phyloP scores from a whole-genome alignment of 2,797 vertebrate species.

The Scyliorhinus canicula region DNA sequence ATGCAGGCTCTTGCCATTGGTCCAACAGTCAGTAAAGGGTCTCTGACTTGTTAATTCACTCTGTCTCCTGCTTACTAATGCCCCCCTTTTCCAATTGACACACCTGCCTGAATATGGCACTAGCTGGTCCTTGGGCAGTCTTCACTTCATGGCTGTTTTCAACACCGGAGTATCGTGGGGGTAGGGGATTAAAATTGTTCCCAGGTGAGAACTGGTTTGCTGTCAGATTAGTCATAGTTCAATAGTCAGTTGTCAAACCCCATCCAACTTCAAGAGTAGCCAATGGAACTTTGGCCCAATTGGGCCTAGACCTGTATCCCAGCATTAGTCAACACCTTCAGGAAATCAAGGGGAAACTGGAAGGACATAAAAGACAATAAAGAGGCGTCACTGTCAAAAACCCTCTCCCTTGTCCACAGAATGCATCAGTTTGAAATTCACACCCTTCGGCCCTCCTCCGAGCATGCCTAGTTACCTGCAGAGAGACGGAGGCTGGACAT shows the following conservation, averaged over 20 bases:
- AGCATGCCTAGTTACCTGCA: conserved; percentile 61
- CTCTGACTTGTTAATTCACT: background rate
- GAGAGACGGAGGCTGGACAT: conserved; percentile 83
- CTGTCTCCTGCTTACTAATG: background rate
- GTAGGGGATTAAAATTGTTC: background rate
- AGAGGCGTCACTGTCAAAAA: background rate
- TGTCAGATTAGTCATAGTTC: background rate
- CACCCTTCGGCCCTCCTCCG: background rate
- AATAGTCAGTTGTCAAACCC: background rate
- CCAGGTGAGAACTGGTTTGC: background rate
- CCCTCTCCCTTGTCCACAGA: background rate
- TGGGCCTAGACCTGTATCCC: background rate
- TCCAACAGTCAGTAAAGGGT: background rate
- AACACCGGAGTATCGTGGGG: background rate
- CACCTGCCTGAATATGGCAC: background rate
- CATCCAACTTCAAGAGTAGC: background rate
- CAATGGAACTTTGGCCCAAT: background rate
- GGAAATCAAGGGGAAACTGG: background rate
- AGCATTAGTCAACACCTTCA: background rate
- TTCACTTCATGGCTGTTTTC: background rate
- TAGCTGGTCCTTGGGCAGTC: background rate
- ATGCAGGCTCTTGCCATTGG: background rate
- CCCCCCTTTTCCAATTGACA: background rate
- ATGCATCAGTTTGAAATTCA: background rate
- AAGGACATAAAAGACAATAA: background rate